Percentiles rank a stretch among this genome's conserved stretches.
These are phyloP conservation scores for Trematomus loennbergii DNA, from an alignment of 2,113 vertebrate genomes.

Conservation along the genomic window DNA sequence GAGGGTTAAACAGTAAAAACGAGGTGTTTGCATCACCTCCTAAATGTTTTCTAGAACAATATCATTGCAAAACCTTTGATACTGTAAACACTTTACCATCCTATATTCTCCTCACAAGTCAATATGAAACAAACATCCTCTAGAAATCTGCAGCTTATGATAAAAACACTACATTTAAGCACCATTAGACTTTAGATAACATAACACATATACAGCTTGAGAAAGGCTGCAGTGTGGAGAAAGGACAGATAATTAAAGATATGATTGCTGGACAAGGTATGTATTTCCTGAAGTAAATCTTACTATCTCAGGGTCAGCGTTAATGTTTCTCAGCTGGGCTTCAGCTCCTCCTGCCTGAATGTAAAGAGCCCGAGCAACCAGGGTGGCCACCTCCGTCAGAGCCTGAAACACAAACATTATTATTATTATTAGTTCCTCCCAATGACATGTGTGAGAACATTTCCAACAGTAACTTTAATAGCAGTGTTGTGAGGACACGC, in stretches of 20 bases:
- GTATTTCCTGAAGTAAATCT: conserved; percentile 24
- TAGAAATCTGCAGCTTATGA: too few relatives aligned
- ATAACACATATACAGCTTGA: too few relatives aligned
- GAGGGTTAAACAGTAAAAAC: not conserved
- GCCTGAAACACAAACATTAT: conserved; percentile 76
- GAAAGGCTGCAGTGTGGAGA: too few relatives aligned
- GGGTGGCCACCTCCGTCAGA: conserved; percentile 88
- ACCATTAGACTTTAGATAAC: not conserved
- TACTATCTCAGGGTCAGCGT: conserved; percentile 87
- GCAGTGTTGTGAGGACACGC: not conserved
- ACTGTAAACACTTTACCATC: not conserved
- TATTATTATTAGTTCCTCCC: not conserved
- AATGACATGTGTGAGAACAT: not conserved
- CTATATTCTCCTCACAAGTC: not conserved
- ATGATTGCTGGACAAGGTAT: not conserved
- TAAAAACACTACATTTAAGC: too few relatives aligned
- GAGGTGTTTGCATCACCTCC: not conserved
- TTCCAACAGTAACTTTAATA: not conserved
- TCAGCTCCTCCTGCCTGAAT: conserved; percentile 86
- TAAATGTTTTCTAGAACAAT: too few relatives aligned
- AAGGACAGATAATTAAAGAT: not conserved
- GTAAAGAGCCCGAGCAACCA: conserved; percentile 89
- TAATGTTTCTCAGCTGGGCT: conserved; percentile 61
- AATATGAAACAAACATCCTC: not conserved
- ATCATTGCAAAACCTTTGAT: too few relatives aligned